A percentile compares a stretch with the other conserved stretches of the same genome.
phyloP scores from a whole-genome alignment of 2,888 invertebrate species.

The Anaspis maculata region DNA sequence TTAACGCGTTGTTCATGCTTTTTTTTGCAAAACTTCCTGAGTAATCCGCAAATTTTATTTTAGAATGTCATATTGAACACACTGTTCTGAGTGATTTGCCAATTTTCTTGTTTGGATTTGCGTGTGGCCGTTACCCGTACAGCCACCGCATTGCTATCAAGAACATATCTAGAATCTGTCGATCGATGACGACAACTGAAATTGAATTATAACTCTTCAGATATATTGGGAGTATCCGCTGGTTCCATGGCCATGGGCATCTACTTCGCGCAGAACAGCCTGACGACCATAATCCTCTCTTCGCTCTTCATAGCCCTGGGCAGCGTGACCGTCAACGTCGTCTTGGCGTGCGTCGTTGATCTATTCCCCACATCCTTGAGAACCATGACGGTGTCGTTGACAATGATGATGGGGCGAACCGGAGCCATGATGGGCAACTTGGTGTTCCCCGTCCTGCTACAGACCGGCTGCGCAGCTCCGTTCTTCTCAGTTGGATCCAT shows the following conservation, averaged over 20 bases:
- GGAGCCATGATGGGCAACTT: constrained; percentile 64
- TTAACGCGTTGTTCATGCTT: no score
- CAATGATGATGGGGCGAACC: constrained; percentile 61
- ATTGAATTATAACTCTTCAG: constrained; percentile 20
- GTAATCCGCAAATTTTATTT: no score
- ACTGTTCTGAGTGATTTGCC: background rate
- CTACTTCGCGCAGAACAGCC: constrained; percentile 49
- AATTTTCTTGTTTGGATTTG: no score
- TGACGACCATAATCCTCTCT: constrained; percentile 48
- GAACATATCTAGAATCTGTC: no score
- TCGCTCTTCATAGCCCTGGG: constrained; percentile 48
- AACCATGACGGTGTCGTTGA: constrained; percentile 63
- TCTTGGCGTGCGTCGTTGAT: constrained; percentile 55
- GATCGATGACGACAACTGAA: no score
- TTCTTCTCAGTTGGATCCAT: constrained; percentile 52
- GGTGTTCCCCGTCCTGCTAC: constrained; percentile 59
- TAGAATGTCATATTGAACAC: no score
- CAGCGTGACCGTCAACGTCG: constrained; percentile 50
- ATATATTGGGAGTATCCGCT: constrained; percentile 30
- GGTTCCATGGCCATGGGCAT: constrained; percentile 46
- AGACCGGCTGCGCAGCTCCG: constrained; percentile 60
- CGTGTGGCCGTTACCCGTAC: no score
- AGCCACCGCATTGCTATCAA: no score
- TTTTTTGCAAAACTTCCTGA: no score
- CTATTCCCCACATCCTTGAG: constrained; percentile 59